Percentiles rank a stretch among this genome's conserved stretches.
phyloP scores from a whole-genome alignment of 2,888 invertebrate species.

The Andrena camellia region DNA sequence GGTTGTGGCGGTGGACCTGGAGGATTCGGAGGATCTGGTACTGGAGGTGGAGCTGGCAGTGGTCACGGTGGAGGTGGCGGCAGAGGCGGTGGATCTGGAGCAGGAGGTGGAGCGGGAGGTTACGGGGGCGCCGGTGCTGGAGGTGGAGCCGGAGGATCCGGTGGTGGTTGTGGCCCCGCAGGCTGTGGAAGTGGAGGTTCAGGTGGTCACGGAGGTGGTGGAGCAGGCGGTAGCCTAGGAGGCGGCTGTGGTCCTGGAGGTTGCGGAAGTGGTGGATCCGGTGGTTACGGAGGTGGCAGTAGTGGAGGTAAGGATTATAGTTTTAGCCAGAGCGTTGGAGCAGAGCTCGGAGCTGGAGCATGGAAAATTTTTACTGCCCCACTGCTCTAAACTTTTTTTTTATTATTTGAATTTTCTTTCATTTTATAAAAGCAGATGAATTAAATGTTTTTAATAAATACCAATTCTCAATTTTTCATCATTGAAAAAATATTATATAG shows the following conservation, averaged over 20 bases:
- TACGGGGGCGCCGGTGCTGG: slow-evolving; percentile 28
- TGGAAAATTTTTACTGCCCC: no score
- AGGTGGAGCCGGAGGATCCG: slow-evolving; percentile 20
- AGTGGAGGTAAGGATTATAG: no score
- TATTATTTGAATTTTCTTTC: no score
- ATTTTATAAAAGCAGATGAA: no score
- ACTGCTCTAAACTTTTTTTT: no score
- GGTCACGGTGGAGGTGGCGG: slow-evolving; percentile 25
- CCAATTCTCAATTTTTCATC: no score
- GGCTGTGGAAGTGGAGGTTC: slow-evolving; percentile 15
- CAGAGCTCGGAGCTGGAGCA: no score
- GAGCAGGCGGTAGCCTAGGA: slow-evolving; percentile 35
- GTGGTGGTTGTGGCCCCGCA: slow-evolving; percentile 3
- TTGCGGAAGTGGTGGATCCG: neutral
- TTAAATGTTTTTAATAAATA: no score
- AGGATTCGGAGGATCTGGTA: slow-evolving; percentile 11
- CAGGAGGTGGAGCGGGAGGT: slow-evolving; percentile 30
- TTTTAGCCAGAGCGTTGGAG: no score
- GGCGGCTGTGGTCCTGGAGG: slow-evolving; percentile 45
- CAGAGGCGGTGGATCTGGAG: slow-evolving; percentile 18
- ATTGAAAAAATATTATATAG: no score
- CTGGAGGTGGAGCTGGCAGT: slow-evolving; percentile 2
- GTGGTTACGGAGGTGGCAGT: slow-evolving; percentile 12
- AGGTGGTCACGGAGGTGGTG: slow-evolving; percentile 35
- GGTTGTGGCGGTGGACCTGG: slow-evolving; percentile 32